phyloP scores from a whole-genome alignment of 2,888 invertebrate genomes.

The Physocephala rufipes region DNA sequence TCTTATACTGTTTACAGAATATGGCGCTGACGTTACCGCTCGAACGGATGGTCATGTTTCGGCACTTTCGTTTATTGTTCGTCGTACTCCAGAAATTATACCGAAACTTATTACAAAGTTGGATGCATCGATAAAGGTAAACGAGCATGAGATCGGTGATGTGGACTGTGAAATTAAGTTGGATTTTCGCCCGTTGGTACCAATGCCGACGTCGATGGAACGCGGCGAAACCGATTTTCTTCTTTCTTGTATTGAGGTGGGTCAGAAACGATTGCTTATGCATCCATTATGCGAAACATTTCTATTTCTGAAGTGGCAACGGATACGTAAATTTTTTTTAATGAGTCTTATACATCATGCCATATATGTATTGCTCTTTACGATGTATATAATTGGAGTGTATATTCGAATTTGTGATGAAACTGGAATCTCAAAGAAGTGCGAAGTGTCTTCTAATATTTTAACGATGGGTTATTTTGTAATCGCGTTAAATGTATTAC shows the following conservation, averaged over 20 bases:
- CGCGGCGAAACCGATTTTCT: conserved; percentile 77
- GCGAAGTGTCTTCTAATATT: conserved; percentile 57
- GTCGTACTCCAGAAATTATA: conserved; percentile 84
- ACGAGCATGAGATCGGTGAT: conserved; percentile 86
- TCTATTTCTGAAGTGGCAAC: conserved; percentile 82
- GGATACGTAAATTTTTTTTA: conserved; percentile 83
- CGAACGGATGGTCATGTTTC: conserved; percentile 84
- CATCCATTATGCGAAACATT: conserved; percentile 89
- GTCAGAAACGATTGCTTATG: conserved; percentile 79
- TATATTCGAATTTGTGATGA: conserved; percentile 59
- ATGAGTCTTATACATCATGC: conserved; percentile 81
- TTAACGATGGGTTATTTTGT: conserved; percentile 70
- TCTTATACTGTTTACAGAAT: conserved; percentile 65
- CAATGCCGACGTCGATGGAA: conserved; percentile 68
- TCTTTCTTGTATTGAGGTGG: conserved; percentile 80
- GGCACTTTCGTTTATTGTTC: conserved; percentile 81
- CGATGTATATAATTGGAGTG: conserved; percentile 75
- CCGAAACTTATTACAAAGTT: conserved; percentile 76
- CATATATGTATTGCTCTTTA: conserved; percentile 78
- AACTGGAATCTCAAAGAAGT: conserved; percentile 46
- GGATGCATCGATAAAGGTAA: conserved; percentile 79
- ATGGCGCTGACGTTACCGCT: conserved; percentile 83
- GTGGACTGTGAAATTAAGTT: conserved; percentile 84
- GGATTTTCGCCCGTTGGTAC: conserved; percentile 73
- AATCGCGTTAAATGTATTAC: conserved; percentile 71